These are phyloP conservation scores for Calliphora vicina DNA, from an alignment of 1,140 invertebrate genomes.

Conservation along the genomic window DNA sequence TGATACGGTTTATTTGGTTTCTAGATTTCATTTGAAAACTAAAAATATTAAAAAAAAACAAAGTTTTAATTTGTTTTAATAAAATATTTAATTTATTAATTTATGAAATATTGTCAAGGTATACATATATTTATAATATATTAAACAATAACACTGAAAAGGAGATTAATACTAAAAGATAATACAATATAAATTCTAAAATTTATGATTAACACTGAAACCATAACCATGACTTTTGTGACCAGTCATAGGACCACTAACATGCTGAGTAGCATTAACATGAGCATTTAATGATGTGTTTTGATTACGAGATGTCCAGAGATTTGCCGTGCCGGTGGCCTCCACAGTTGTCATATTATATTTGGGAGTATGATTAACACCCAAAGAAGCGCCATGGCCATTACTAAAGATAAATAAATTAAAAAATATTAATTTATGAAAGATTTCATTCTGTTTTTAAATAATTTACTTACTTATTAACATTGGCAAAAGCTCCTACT, in stretches of 20 bases:
- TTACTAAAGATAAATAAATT: background rate
- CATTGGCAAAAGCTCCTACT: constrained; percentile 47
- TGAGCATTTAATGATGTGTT: constrained; percentile 46
- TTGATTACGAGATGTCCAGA: constrained; percentile 47
- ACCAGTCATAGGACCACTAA: constrained; percentile 48
- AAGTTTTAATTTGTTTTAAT: no score
- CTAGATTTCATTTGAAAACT: no score
- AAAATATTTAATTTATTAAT: no score
- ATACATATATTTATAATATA: no score
- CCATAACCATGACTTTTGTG: constrained; percentile 44
- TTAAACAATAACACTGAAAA: no score
- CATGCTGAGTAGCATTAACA: constrained; percentile 47
- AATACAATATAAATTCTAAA: constrained; percentile 32
- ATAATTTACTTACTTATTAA: constrained; percentile 50
- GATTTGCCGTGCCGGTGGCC: constrained; percentile 44
- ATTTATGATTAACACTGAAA: constrained; percentile 44
- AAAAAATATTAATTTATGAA: background rate
- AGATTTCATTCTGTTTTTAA: no score
- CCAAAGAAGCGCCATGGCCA: constrained; percentile 46
- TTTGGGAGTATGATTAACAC: constrained; percentile 45
- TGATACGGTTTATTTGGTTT: no score
- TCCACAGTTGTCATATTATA: constrained; percentile 48
- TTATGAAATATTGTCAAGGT: no score
- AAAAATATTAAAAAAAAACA: no score
- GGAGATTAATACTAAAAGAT: no score